phyloP scores from a whole-genome alignment of 2,797 vertebrate genomes.

The Molossus alvarezi region DNA sequence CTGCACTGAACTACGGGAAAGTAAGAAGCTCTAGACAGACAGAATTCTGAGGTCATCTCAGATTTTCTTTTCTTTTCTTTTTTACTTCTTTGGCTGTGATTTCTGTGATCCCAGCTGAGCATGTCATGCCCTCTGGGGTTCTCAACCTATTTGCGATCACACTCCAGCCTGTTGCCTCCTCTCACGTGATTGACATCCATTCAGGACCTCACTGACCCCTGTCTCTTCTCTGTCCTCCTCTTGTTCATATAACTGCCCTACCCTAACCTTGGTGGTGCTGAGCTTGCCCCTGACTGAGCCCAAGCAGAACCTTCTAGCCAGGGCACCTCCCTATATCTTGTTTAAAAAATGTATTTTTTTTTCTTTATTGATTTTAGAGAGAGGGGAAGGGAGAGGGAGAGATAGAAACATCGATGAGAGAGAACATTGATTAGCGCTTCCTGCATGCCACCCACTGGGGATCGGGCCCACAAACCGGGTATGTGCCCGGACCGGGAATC shows the following conservation, averaged over 20 bases:
- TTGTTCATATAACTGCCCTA: background rate
- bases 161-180: background rate
- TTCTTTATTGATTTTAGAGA: too few relatives aligned
- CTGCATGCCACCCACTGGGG: too few relatives aligned
- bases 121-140: background rate
- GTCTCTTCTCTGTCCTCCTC: too few relatives aligned
- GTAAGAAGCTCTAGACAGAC: background rate
- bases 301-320: background rate
- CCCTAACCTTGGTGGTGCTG: background rate
- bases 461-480: too few relatives aligned
- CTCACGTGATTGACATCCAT: background rate
- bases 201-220: background rate
- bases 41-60: background rate
- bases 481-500: too few relatives aligned
- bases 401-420: too few relatives aligned
- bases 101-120: background rate
- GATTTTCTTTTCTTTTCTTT: background rate
- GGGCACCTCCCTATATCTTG: accelerated
- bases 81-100: background rate
- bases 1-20: background rate
- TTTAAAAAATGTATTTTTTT: background rate
- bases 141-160: background rate
- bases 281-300: background rate
- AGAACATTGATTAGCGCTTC: too few relatives aligned
- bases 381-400: too few relatives aligned